Base-by-base conservation (phyloP, 2,113 vertebrate genomes). In the Rhynchomys soricoides region DNA sequence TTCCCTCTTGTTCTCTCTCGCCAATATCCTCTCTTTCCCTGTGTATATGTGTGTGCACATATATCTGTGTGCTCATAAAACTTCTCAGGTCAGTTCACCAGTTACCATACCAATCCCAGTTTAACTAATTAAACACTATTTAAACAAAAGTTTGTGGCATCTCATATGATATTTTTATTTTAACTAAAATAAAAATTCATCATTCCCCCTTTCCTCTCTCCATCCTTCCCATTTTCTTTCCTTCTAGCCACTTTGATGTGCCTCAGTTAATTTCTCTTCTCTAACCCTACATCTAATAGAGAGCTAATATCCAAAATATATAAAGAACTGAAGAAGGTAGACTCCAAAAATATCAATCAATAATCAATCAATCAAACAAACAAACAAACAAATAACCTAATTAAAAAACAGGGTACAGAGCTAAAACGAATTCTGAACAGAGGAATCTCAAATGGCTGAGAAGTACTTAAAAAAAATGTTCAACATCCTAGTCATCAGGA, bases 41-140 rank as follows among this genome's bases (percentile, higher is more conserved):
- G 29, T 57, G 17, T 55, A 9, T 75, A 57, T 59, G 0, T 43
- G 3, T 21, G 0, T 5, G 3, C n/a, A 9, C 43, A 15, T 6
- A 16, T 50, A 43, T 85, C 10, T 86, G 37, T 66, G 7, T 86
- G 43, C 74, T 3, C n/a, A 29, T 16, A 52, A 55, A 95, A 50
- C 4, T 57, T 37, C 43, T 94, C 3, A 37, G 16, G 37, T 71
- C 71, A 81, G 12, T 87, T 37, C 57, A 83, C 88, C n/a, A 59
- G 45, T 66, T 43, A 43, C 79, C 83, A 90, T 29, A 62, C 21
- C 40, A 83, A 94, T 24, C 34, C 83, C 40, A 85, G 62, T 7
- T 70, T 96, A 88, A 91, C 43, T 75, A 94, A 71, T 71, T 89
- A 57, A 92, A 73, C 2, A 45, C 50, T 43, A 86, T 66, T 92